Percentiles rank a stretch among this genome's conserved stretches.
Conservation (phyloP, 2,113 vertebrate species). For the Varanus komodoensis region DNA sequence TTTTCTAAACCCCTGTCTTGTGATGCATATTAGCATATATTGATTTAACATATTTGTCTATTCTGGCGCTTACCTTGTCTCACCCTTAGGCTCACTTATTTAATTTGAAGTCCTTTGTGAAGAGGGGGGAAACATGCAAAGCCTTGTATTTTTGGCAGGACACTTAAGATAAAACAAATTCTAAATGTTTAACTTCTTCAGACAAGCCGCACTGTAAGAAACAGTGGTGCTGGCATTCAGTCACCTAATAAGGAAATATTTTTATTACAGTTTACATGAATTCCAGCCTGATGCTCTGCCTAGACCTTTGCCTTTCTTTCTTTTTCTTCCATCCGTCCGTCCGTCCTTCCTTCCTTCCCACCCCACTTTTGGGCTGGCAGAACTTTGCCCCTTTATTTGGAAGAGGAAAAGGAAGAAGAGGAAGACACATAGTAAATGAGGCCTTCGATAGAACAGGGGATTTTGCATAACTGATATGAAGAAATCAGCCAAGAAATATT, state of each 20-base stretch:
- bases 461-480: constrained; percentile 42
- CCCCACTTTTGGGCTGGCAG: constrained; percentile 23
- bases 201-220: constrained; percentile 51
- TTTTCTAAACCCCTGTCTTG: neutral
- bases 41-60: constrained; percentile 18
- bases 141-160: constrained; percentile 41
- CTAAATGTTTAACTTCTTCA: constrained; percentile 72
- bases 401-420: constrained; percentile 6
- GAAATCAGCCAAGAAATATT: constrained; percentile 17
- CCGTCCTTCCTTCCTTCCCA: no score
- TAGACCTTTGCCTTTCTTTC: constrained; percentile 29
- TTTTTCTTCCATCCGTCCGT: constrained; percentile 26
- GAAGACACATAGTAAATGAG: neutral
- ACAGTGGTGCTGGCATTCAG: constrained; percentile 22
- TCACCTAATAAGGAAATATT: constrained; percentile 70
- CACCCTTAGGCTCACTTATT: neutral
- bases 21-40: neutral
- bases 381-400: constrained; percentile 25
- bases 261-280: constrained; percentile 41
- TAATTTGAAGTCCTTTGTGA: constrained; percentile 24
- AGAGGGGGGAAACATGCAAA: constrained; percentile 41
- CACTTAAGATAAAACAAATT: constrained; percentile 58
- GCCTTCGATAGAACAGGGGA: constrained; percentile 26
- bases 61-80: neutral
- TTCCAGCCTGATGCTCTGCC: constrained; percentile 66